Conservation (phyloP, 2,113 vertebrate genomes). For the Myrmecobius fasciatus region DNA sequence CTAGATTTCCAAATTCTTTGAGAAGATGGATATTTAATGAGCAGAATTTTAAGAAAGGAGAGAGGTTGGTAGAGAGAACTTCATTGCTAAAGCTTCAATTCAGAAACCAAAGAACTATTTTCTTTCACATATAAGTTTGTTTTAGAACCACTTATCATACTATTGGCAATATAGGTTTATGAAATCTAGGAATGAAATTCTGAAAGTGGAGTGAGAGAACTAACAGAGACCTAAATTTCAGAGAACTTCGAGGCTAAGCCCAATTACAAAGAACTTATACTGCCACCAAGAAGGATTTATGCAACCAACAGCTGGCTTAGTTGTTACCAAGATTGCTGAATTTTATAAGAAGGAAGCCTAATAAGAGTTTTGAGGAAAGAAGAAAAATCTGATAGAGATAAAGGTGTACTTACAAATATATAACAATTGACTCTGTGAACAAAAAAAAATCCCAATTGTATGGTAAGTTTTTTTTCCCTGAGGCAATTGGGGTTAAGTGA, state of each 20-base stretch:
- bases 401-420: not conserved
- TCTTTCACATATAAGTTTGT: not conserved
- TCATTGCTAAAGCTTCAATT: not conserved
- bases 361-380: not conserved
- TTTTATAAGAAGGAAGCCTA: not conserved
- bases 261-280: not conserved
- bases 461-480: not conserved
- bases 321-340: not conserved
- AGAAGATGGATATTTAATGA: not conserved
- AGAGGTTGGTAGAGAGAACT: not conserved
- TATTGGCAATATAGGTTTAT: not conserved
- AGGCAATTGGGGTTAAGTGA: no score
- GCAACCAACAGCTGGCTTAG: not conserved
- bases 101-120: not conserved
- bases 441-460: not conserved
- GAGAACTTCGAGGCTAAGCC: not conserved
- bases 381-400: not conserved
- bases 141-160: not conserved
- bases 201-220: not conserved
- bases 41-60: not conserved
- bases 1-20: not conserved
- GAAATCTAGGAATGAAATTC: not conserved
- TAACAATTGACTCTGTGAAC: not conserved
- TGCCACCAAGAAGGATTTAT: not conserved
- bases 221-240: not conserved